phyloP scores from a whole-genome alignment of 1,140 invertebrate genomes.

The Piezodorus guildinii region DNA sequence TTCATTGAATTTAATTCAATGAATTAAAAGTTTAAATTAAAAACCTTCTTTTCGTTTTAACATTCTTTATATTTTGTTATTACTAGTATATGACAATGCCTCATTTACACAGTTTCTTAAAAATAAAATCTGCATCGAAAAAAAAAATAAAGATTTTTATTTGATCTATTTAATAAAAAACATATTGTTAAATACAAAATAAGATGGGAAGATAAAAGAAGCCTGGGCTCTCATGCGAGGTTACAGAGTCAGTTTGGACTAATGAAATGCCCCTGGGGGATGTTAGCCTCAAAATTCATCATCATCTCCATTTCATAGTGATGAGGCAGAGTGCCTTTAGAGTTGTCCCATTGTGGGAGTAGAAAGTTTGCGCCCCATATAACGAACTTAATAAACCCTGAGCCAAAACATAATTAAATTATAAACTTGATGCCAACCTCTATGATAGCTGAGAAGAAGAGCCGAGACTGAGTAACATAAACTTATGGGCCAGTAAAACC shows the following conservation, averaged over 20 bases:
- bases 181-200: too few relatives aligned
- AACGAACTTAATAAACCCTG: constrained; percentile 6
- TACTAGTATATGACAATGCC: too few relatives aligned
- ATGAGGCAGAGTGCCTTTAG: constrained; percentile 1
- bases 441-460: not conserved
- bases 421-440: constrained; percentile 4
- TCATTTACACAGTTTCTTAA: too few relatives aligned
- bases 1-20: too few relatives aligned
- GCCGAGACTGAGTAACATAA: not conserved
- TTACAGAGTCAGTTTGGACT: not conserved
- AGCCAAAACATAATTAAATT: constrained; percentile 9
- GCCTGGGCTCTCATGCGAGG: too few relatives aligned
- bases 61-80: too few relatives aligned
- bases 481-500: constrained; percentile 5
- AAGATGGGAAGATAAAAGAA: too few relatives aligned
- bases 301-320: not conserved
- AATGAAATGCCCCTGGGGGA: not conserved
- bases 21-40: too few relatives aligned
- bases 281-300: constrained; percentile 5
- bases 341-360: constrained; percentile 5
- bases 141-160: too few relatives aligned
- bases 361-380: constrained; percentile 4
- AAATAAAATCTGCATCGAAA: too few relatives aligned
- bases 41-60: too few relatives aligned
- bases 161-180: too few relatives aligned